Base-by-base conservation (phyloP, 2,113 vertebrate species). In the Sander vitreus region DNA sequence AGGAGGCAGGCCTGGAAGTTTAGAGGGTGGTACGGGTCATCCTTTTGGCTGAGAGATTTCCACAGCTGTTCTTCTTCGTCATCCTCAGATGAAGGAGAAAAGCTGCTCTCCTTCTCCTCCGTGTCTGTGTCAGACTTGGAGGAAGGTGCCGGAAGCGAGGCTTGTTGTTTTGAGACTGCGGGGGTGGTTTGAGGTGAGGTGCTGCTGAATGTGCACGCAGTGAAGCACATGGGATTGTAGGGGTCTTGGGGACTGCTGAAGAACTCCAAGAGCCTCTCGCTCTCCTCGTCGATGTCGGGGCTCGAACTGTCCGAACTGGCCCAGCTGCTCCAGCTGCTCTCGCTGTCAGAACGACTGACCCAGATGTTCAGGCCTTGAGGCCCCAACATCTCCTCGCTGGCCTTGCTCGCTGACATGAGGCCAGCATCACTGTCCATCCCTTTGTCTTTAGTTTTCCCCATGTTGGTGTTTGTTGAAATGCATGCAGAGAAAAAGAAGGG, bases 211-310 rank as follows among this genome's bases (percentile, higher is more conserved):
- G 88, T 58, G 58, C 90, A 84, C 0, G 95, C 95, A 0, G 90
- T 94, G 84, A 96, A 96, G 59, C 92, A 93, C 88, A 96, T 73
- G 30, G 94, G 96, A 67, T 96, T 94, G 81, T 95, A 96, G 8
- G 95, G 94, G 90, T 96, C 95, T 16, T 73, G 78, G 0, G 93
- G 84, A 15, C 63, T 81, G 77, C 85, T 86, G 79, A 96, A 95
- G 36, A 94, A 90, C 39, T 96, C 94, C 94, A 95, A 93, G 1
- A 96, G 92, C 55, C 81, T 84, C 69, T 95, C 92, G 25, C 73
- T 93, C 63, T 96, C 93, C 50, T 95, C 95, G 25, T 94, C 94
- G 0, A 91, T 58, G 48, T 94, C 94, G 0, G 91, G 75, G 19
- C 86, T 85, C 0, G 95, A 96, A 5, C 90, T 78, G 1, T 94